Percentiles rank a stretch among this genome's conserved stretches.
phyloP scores from a whole-genome alignment of 1,140 invertebrate species.

The Trissolcus basalis region DNA sequence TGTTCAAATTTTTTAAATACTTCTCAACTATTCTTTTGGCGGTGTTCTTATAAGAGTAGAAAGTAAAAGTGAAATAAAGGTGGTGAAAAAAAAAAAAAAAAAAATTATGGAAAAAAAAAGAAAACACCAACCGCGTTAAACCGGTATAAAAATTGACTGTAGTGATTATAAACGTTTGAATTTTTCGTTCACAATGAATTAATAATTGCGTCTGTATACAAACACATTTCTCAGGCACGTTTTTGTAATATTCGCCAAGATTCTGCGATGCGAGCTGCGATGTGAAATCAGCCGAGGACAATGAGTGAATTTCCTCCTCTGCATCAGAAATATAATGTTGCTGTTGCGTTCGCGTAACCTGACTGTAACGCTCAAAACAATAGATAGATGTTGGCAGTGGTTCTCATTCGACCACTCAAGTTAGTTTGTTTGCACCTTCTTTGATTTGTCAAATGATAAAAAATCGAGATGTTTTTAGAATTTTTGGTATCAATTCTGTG shows the following conservation, averaged over 20 bases:
- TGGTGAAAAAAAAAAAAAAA: no score
- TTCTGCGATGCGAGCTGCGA: constrained; percentile 37
- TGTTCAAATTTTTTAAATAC: no score
- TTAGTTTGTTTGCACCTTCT: not conserved
- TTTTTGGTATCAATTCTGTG: no score
- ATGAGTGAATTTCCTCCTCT: constrained; percentile 48
- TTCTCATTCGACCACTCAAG: constrained; percentile 9
- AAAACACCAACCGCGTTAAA: no score
- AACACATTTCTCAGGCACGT: constrained; percentile 41
- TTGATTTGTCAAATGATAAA: not conserved
- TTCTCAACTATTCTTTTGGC: no score
- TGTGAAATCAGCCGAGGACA: constrained; percentile 53
- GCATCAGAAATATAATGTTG: constrained; percentile 33
- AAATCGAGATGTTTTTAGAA: not conserved
- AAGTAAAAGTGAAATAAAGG: no score
- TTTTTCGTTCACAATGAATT: not conserved
- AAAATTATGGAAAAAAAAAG: no score
- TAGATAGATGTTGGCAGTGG: constrained; percentile 21
- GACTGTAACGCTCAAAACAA: constrained; percentile 42
- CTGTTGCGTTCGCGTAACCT: constrained; percentile 36
- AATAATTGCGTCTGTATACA: constrained; percentile 1
- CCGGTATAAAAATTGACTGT: no score
- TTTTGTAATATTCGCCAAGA: constrained; percentile 32
- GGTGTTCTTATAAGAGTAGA: no score
- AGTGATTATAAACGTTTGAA: no score